A percentile compares a stretch with the other conserved stretches of the same genome.
phyloP scores from a whole-genome alignment of 2,113 vertebrate genomes.

The Tachysurus vachellii region DNA sequence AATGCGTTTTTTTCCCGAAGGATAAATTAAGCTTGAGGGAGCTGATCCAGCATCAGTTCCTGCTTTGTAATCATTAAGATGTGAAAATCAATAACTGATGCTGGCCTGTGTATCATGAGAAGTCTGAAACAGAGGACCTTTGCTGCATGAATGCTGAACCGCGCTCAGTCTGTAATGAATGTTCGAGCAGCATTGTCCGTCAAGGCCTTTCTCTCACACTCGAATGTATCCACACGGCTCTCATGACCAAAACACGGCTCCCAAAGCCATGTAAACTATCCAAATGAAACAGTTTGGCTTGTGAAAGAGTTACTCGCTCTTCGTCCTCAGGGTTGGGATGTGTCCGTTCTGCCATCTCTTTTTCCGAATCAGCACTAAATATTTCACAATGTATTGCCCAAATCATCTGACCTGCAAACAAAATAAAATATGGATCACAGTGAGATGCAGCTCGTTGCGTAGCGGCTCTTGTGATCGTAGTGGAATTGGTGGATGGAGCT shows the following conservation, averaged over 20 bases:
- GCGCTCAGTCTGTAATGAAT: slow-evolving; percentile 22
- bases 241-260: slow-evolving; percentile 47
- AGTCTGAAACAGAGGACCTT: not conserved
- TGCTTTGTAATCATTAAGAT: slow-evolving; percentile 3
- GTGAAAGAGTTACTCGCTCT: not conserved
- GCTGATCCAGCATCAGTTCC: slow-evolving; percentile 24
- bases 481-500: slow-evolving; percentile 8
- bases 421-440: slow-evolving; percentile 57
- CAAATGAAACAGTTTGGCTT: slow-evolving; percentile 17
- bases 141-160: not conserved
- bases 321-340: slow-evolving; percentile 11
- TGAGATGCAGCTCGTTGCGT: slow-evolving; percentile 2
- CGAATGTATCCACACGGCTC: not conserved
- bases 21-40: slow-evolving; percentile 3
- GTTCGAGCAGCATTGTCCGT: not conserved
- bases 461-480: slow-evolving; percentile 28
- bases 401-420: slow-evolving; percentile 47
- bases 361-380: slow-evolving; percentile 50
- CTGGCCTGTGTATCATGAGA: not conserved
- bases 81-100: slow-evolving; percentile 21
- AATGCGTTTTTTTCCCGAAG: slow-evolving; percentile 19
- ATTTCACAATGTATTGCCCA: slow-evolving; percentile 28
- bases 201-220: not conserved
- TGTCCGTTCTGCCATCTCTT: slow-evolving; percentile 19
- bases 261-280: slow-evolving; percentile 48